phyloP scores from a whole-genome alignment of 2,113 vertebrate species.

The Oreochromis spilurus region DNA sequence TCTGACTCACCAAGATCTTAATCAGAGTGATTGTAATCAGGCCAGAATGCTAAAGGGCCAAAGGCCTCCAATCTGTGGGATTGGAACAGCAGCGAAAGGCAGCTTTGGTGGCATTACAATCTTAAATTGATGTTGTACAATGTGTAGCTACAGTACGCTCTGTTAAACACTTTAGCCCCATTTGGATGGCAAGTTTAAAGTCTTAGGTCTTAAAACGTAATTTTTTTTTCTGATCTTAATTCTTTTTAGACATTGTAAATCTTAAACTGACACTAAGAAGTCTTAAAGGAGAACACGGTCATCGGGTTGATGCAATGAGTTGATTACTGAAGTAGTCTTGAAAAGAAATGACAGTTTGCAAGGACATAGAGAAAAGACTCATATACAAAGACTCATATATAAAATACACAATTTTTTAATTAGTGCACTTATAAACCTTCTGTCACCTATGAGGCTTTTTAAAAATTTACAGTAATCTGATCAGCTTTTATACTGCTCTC shows the following conservation, averaged over 20 bases:
- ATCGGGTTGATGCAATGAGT: constrained; percentile 54
- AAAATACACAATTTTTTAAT: constrained; percentile 2
- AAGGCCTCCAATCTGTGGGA: constrained; percentile 80
- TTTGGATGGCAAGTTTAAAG: constrained; percentile 67
- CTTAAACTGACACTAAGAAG: constrained; percentile 75
- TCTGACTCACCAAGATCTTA: constrained; percentile 88
- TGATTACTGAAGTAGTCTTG: constrained; percentile 70
- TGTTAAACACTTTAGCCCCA: constrained; percentile 70
- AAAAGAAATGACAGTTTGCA: constrained; percentile 40
- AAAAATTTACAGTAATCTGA: constrained; percentile 1
- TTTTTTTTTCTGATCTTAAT: constrained; percentile 59
- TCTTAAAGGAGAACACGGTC: constrained; percentile 71
- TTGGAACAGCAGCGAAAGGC: constrained; percentile 75
- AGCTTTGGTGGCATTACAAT: constrained; percentile 90
- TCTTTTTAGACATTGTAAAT: constrained; percentile 73
- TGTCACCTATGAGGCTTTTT: constrained; percentile 19
- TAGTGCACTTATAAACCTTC: constrained; percentile 25
- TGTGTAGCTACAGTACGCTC: constrained; percentile 64
- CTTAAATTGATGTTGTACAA: constrained; percentile 80
- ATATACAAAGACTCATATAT: background rate
- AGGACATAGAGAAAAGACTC: constrained; percentile 15
- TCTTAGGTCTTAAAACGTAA: constrained; percentile 67
- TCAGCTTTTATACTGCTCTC: constrained; percentile 19
- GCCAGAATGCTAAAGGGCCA: constrained; percentile 92
- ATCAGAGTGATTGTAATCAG: constrained; percentile 88